phyloP scores from a whole-genome alignment of 1,140 invertebrate species.

The Zeugodacus cucurbitae region DNA sequence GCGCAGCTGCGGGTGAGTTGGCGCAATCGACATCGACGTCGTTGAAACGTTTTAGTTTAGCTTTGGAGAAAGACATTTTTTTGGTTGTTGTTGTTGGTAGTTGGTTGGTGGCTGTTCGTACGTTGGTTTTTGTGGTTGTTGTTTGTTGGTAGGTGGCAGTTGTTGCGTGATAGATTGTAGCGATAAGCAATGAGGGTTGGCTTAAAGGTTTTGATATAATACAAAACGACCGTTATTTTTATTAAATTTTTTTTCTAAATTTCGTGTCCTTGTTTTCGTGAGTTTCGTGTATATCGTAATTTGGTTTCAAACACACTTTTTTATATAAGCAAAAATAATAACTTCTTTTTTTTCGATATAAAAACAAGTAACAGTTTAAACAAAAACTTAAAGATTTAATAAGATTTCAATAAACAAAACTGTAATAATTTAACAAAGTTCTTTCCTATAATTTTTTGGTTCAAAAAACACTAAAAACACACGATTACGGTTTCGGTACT shows the following conservation, averaged over 20 bases:
- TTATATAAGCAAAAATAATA: slow-evolving; percentile 24
- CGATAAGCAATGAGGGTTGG: neutral
- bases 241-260: slow-evolving; percentile 14
- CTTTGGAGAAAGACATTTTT: slow-evolving; percentile 63
- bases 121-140: too few relatives aligned
- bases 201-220: neutral
- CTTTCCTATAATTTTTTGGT: slow-evolving; percentile 6
- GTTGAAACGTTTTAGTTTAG: slow-evolving; percentile 64
- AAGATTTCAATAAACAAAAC: slow-evolving; percentile 11
- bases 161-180: neutral
- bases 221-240: neutral
- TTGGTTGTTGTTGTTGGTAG: too few relatives aligned
- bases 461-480: slow-evolving; percentile 24
- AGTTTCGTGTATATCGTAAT: neutral
- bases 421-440: slow-evolving; percentile 7
- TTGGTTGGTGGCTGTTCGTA: neutral
- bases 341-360: slow-evolving; percentile 5
- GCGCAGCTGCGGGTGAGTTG: slow-evolving; percentile 54
- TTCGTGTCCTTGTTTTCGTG: neutral
- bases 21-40: slow-evolving; percentile 60
- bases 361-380: slow-evolving; percentile 20
- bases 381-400: neutral
- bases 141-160: neutral
- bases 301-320: slow-evolving; percentile 37
- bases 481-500: slow-evolving; percentile 8